These are phyloP conservation scores for Nettapus auritus DNA, from an alignment of 2,113 vertebrate genomes.

Conservation along the genomic window DNA sequence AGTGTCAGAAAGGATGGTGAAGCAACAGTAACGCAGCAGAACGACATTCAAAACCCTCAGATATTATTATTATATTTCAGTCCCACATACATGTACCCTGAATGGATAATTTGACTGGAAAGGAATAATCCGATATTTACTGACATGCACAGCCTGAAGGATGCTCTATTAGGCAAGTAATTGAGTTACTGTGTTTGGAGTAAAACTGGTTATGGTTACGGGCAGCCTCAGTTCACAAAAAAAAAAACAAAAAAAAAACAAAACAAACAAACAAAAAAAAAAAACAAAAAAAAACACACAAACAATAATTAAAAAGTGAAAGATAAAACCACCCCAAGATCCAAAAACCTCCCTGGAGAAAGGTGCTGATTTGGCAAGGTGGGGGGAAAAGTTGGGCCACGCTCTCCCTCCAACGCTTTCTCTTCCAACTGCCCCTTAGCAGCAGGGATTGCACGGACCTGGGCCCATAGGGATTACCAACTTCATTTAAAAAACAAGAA, in stretches of 20 bases:
- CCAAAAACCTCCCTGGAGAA: neutral
- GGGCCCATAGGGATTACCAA: neutral
- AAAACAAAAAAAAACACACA: no score
- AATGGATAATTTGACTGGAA: neutral
- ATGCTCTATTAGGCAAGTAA: constrained; percentile 16
- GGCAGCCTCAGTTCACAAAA: constrained; percentile 25
- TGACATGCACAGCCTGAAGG: neutral
- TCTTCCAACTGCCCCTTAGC: neutral
- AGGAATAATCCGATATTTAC: neutral
- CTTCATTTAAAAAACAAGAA: neutral
- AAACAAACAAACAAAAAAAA: neutral
- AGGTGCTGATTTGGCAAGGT: neutral
- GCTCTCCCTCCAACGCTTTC: neutral
- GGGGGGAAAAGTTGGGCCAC: neutral
- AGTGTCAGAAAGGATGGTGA: constrained; percentile 49
- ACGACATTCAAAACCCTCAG: constrained; percentile 11
- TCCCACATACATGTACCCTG: constrained; percentile 20
- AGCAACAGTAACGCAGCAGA: constrained; percentile 13
- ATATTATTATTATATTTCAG: neutral
- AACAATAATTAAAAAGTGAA: no score
- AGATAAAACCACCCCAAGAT: neutral
- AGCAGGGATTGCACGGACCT: neutral
- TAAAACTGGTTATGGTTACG: constrained; percentile 10
- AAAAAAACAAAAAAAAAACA: neutral
- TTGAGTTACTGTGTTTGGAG: neutral